Evolutionary conservation across 2,113 vertebrate species (phyloP).

Genomic region (Cheilinus undulatus): DNA sequence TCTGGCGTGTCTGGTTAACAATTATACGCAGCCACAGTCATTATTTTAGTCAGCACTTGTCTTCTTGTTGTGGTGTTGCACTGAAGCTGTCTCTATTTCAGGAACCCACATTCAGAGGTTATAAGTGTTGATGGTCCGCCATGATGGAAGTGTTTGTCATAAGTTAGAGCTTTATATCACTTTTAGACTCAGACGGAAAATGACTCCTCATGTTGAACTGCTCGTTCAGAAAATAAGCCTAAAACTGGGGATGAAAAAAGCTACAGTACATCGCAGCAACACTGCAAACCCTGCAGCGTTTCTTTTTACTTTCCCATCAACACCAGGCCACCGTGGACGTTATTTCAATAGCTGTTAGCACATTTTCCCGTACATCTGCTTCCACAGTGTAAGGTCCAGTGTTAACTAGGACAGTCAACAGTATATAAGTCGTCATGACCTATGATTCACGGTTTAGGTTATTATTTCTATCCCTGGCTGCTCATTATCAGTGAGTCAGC

Average conservation of each 20-base stretch:
- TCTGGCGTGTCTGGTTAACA: too few relatives aligned
- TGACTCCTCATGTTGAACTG: neutral
- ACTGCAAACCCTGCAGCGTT: neutral
- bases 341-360: slow-evolving; percentile 61
- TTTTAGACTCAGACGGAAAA: slow-evolving; percentile 10
- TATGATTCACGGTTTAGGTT: slow-evolving; percentile 74
- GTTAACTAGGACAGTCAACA: slow-evolving; percentile 81
- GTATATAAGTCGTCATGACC: slow-evolving; percentile 77
- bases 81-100: neutral
- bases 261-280: too few relatives aligned
- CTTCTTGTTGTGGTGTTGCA: too few relatives aligned
- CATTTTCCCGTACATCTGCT: slow-evolving; percentile 43
- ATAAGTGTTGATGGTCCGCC: slow-evolving; percentile 1
- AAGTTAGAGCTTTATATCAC: neutral
- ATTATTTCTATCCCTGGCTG: slow-evolving; percentile 81
- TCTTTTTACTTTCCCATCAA: slow-evolving; percentile 20
- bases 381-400: slow-evolving; percentile 58
- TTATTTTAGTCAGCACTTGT: too few relatives aligned
- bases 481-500: slow-evolving; percentile 85
- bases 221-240: too few relatives aligned
- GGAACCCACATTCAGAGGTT: slow-evolving; percentile 12
- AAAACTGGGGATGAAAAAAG: too few relatives aligned
- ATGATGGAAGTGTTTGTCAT: slow-evolving; percentile 14
- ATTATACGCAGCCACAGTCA: too few relatives aligned
- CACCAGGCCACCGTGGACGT: slow-evolving; percentile 36